phyloP scores from a whole-genome alignment of 2,888 invertebrate genomes.

The Hanleya hanleyi region DNA sequence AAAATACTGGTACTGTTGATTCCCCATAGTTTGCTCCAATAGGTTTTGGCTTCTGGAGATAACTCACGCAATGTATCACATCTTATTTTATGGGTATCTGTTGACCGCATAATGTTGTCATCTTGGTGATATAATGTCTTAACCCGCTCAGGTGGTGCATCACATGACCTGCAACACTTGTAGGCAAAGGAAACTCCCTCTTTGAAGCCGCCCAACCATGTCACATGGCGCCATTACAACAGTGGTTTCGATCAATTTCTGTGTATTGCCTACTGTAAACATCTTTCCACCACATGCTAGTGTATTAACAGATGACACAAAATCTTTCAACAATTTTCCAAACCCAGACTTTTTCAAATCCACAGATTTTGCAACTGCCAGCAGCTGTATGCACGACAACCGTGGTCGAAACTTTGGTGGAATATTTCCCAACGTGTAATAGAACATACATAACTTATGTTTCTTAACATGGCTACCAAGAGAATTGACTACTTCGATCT shows the following conservation, averaged over 20 bases:
- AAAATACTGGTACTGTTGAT: constrained; percentile 6
- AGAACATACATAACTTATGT: constrained; percentile 27
- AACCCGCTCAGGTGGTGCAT: not conserved
- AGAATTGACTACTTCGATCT: constrained; percentile 26
- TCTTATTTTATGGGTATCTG: not conserved
- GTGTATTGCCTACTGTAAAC: not conserved
- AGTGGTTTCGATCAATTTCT: not conserved
- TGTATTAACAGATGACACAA: not conserved
- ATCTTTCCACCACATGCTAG: not conserved
- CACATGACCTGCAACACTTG: constrained; percentile 9
- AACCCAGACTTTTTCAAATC: not conserved
- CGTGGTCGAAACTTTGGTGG: constrained; percentile 15
- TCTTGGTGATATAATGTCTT: not conserved
- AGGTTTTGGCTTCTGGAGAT: not conserved
- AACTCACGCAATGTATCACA: not conserved
- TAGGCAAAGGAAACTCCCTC: constrained; percentile 12
- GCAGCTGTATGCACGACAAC: constrained; percentile 13
- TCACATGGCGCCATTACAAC: not conserved
- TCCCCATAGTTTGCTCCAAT: constrained; percentile 16
- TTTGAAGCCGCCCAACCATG: constrained; percentile 14
- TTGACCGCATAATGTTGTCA: not conserved
- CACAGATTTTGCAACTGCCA: constrained; percentile 4
- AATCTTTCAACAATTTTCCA: not conserved
- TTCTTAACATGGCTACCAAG: constrained; percentile 21
- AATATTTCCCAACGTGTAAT: constrained; percentile 20